Evolutionary conservation across 2,888 invertebrate genomes (phyloP).

Genomic region (Taenaris catops): DNA sequence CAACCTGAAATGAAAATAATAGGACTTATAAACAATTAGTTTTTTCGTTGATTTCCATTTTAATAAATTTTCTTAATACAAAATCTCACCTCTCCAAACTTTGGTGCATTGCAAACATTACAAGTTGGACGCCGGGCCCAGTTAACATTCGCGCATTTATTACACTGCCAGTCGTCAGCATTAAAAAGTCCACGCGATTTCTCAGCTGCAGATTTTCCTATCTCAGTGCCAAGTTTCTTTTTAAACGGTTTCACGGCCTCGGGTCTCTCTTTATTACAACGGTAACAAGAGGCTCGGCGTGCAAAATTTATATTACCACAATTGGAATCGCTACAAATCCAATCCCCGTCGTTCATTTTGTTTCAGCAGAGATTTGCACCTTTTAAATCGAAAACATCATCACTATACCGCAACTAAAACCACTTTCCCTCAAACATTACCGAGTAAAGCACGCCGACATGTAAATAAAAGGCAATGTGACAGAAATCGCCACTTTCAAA

Average conservation of each 20-base stretch:
- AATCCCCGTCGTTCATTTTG: constrained; percentile 81
- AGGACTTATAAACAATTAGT: no score
- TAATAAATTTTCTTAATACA: not conserved
- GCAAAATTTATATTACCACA: constrained; percentile 98
- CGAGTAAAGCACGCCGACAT: constrained; percentile 26
- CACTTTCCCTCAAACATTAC: constrained; percentile 26
- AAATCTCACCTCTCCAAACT: constrained; percentile 91
- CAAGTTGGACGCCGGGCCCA: constrained; percentile 98
- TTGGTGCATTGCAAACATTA: constrained; percentile 99
- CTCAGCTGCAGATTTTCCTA: constrained; percentile 98
- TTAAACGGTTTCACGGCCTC: constrained; percentile 65
- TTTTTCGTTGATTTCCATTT: not conserved
- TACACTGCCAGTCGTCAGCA: constrained; percentile 99
- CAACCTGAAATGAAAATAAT: constrained; percentile 76
- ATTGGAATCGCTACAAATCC: constrained; percentile 83
- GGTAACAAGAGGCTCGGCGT: constrained; percentile 92
- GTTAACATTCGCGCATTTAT: constrained; percentile 99
- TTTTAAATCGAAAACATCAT: constrained; percentile 21
- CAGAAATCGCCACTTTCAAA: constrained; percentile 54
- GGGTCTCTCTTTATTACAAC: constrained; percentile 88
- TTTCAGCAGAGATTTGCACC: constrained; percentile 27
- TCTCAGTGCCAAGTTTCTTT: constrained; percentile 96
- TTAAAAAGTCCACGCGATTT: constrained; percentile 97
- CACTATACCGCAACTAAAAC: constrained; percentile 22
- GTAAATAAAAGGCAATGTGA: constrained; percentile 63